A percentile compares a stretch with the other conserved stretches of the same genome.
Conservation (phyloP, 1,140 invertebrate genomes). For the Lordiphosa clarofinis region DNA sequence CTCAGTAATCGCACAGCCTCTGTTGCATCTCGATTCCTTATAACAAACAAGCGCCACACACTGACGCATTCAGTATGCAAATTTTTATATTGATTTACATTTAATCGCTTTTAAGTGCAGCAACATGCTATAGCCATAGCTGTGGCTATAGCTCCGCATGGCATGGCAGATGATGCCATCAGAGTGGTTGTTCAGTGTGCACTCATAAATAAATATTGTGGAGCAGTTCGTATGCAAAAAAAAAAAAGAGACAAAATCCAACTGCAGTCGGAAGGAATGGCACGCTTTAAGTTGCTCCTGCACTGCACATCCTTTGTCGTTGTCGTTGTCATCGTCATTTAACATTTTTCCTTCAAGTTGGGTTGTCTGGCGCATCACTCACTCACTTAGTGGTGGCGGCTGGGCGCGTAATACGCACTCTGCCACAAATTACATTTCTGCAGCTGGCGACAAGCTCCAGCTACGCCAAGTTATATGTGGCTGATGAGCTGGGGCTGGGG, state of each 20-base stretch:
- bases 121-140: slow-evolving; percentile 9
- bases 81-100: slow-evolving; percentile 77
- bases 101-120: slow-evolving; percentile 74
- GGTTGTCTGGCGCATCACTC: slow-evolving; percentile 71
- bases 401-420: not conserved
- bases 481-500: slow-evolving; percentile 32
- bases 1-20: too few species aligned
- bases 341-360: slow-evolving; percentile 73
- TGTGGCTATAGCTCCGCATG: not conserved
- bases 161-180: slow-evolving; percentile 50
- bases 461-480: not conserved
- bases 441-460: slow-evolving; percentile 28
- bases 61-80: slow-evolving; percentile 57
- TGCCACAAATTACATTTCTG: slow-evolving; percentile 58
- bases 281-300: slow-evolving; percentile 10
- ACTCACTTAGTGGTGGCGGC: slow-evolving; percentile 56
- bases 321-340: slow-evolving; percentile 67
- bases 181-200: slow-evolving; percentile 20
- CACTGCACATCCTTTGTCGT: not conserved
- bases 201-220: slow-evolving; percentile 6
- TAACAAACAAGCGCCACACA: too few species aligned
- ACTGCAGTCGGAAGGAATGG: slow-evolving; percentile 37
- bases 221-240: slow-evolving; percentile 45
- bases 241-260: slow-evolving; percentile 65
- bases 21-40: too few species aligned